Conservation (phyloP, 2,797 vertebrate species). For the Bucorvus abyssinicus region DNA sequence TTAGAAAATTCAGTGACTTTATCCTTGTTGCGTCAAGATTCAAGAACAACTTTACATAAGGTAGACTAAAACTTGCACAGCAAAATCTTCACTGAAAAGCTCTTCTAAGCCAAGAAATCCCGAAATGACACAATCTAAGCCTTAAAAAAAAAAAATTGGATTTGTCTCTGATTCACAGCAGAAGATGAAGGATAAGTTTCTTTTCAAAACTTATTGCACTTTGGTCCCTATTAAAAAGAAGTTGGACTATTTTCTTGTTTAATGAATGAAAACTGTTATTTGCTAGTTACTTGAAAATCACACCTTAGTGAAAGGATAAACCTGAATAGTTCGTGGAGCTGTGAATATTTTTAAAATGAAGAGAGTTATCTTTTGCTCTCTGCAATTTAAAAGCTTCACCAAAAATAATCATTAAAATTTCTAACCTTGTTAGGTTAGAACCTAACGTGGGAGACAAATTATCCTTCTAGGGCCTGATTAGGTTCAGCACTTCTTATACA, state of each 20-base stretch:
- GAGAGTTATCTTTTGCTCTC: neutral
- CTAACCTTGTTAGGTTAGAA: neutral
- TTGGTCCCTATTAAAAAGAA: neutral
- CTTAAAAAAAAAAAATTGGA: neutral
- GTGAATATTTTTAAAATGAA: constrained; percentile 7
- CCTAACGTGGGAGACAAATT: neutral
- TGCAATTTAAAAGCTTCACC: neutral
- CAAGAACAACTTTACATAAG: neutral
- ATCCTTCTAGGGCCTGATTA: constrained; percentile 37
- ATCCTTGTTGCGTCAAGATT: neutral
- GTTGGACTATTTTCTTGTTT: neutral
- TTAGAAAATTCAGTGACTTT: neutral
- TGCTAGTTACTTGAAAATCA: constrained; percentile 31
- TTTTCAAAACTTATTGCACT: neutral
- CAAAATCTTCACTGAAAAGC: neutral
- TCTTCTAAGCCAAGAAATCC: neutral
- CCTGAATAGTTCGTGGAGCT: neutral
- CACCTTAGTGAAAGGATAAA: neutral
- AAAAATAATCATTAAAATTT: constrained; percentile 46
- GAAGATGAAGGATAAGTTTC: neutral
- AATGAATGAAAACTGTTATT: constrained; percentile 27
- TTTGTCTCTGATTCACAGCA: neutral
- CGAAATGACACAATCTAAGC: neutral
- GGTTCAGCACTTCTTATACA: neutral
- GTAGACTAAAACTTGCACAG: neutral